These are phyloP conservation scores for Taphrorychus bicolor DNA, from an alignment of 2,888 invertebrate species.

Conservation along the genomic window DNA sequence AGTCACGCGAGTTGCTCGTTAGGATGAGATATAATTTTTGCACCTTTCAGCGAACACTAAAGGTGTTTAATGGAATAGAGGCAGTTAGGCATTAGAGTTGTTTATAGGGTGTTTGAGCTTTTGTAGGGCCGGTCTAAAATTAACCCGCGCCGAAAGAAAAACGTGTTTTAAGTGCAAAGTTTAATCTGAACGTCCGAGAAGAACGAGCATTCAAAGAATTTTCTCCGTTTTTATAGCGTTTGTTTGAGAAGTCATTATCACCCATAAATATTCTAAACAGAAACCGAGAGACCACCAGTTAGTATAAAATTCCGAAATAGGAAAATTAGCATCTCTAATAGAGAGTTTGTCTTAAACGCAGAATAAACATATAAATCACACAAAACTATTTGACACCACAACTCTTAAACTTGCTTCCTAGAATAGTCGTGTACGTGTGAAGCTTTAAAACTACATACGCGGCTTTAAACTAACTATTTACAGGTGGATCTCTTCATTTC, in stretches of 20 bases:
- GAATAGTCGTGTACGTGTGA: conserved; percentile 20
- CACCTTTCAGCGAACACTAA: conserved; percentile 33
- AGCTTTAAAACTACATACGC: conserved; percentile 18
- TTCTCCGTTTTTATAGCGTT: neutral
- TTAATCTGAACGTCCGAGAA: neutral
- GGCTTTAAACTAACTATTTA: conserved; percentile 29
- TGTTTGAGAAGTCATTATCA: conserved; percentile 13
- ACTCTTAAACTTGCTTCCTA: conserved; percentile 23
- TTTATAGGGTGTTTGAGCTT: conserved; percentile 27
- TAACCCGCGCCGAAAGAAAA: too few relatives aligned
- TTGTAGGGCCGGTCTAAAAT: too few relatives aligned
- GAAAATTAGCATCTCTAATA: conserved; percentile 40
- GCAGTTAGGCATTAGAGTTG: conserved; percentile 25
- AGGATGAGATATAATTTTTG: conserved; percentile 30
- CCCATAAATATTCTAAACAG: conserved; percentile 23
- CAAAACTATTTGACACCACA: conserved; percentile 30
- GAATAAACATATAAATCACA: conserved; percentile 40
- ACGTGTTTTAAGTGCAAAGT: too few relatives aligned
- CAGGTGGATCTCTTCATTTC: conserved; percentile 3
- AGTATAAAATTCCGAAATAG: conserved; percentile 23
- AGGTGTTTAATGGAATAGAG: conserved; percentile 31
- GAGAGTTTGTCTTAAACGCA: conserved; percentile 36
- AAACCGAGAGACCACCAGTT: conserved; percentile 33
- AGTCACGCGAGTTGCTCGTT: conserved; percentile 30
- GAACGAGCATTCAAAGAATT: conserved; percentile 12